A percentile compares a stretch with the other conserved stretches of the same genome.
Conservation (phyloP, 2,113 vertebrate species). For the Sinosuthora webbiana region DNA sequence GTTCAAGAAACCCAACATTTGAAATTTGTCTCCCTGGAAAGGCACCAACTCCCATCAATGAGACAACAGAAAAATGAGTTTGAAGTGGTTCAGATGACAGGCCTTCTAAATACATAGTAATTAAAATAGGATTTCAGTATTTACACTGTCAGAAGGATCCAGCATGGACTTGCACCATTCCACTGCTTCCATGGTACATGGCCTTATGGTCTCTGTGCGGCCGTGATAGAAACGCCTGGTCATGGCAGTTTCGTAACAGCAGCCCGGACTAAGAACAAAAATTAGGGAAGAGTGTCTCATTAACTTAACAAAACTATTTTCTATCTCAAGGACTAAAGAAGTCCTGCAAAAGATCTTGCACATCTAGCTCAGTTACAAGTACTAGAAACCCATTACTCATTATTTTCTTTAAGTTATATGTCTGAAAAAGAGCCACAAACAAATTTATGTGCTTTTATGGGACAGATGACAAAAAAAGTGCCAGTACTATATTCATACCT, state of each 20-base stretch:
- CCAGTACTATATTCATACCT: background rate
- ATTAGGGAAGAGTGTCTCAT: background rate
- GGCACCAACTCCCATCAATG: background rate
- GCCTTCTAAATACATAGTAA: background rate
- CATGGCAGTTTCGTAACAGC: constrained; percentile 94
- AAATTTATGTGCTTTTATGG: background rate
- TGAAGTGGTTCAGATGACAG: background rate
- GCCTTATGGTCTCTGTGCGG: constrained; percentile 91
- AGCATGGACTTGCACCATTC: constrained; percentile 89
- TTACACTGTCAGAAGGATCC: constrained; percentile 77
- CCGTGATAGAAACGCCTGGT: constrained; percentile 93
- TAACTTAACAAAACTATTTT: background rate
- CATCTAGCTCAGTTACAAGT: background rate
- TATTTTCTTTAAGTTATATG: background rate
- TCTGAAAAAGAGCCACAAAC: background rate
- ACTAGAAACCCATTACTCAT: background rate
- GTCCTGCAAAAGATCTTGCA: background rate
- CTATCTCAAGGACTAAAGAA: background rate
- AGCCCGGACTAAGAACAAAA: constrained; percentile 78
- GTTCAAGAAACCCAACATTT: background rate
- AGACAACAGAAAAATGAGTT: background rate
- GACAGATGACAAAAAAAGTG: background rate
- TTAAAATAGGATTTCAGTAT: constrained; percentile 7
- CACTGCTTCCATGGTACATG: constrained; percentile 87
- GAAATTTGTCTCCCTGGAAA: background rate